Conservation (phyloP, 1,140 invertebrate genomes). For the Danaus plexippus region DNA sequence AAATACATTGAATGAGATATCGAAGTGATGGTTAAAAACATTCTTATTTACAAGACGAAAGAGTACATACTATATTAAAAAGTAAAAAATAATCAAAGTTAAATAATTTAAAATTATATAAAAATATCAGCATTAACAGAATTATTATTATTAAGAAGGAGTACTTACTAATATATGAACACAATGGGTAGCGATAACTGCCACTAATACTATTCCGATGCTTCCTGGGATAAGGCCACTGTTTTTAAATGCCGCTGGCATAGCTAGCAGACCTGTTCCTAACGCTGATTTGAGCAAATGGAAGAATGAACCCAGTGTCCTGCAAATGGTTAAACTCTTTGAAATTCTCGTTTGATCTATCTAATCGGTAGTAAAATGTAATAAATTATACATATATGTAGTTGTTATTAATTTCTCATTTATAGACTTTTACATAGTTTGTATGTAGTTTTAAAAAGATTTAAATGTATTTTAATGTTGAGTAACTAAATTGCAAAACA, state of each 20-base stretch:
- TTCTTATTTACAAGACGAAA: too few species aligned
- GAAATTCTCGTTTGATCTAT: neutral
- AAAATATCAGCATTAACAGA: neutral
- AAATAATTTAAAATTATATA: constrained; percentile 3
- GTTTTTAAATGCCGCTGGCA: constrained; percentile 88
- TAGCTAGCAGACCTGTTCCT: constrained; percentile 90
- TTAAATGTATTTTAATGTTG: too few species aligned
- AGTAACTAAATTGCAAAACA: too few species aligned
- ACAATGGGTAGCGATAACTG: constrained; percentile 83
- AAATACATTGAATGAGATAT: too few species aligned
- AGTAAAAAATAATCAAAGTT: neutral
- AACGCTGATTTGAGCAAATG: constrained; percentile 88
- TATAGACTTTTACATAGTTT: too few species aligned
- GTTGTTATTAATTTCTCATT: neutral
- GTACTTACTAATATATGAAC: constrained; percentile 83
- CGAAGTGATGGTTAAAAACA: too few species aligned
- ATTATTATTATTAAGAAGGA: neutral
- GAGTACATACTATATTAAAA: neutral
- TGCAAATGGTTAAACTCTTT: constrained; percentile 48
- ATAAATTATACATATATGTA: neutral
- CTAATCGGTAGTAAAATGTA: neutral
- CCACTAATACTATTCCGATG: constrained; percentile 80
- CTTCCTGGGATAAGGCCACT: constrained; percentile 83
- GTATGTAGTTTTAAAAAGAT: too few species aligned
- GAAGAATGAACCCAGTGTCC: constrained; percentile 80